A percentile compares a stretch with the other conserved stretches of the same genome.
Conservation (phyloP, 2,888 invertebrate genomes). For the Lacanobia wlatinum region DNA sequence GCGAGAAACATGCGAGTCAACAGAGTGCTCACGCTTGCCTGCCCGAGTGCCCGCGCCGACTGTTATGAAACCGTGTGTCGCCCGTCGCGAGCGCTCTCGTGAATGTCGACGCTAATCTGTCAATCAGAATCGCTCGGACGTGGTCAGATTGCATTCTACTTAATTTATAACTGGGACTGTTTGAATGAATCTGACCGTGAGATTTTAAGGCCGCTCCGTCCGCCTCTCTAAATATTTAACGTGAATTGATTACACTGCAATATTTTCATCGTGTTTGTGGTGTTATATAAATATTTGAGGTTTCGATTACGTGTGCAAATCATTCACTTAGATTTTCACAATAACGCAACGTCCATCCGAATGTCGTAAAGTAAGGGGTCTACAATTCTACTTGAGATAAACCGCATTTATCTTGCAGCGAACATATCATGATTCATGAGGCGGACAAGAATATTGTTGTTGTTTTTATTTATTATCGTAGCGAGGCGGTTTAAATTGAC, state of each 20-base stretch:
- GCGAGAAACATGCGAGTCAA: conserved; percentile 89
- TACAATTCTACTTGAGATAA: conserved; percentile 32
- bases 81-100: conserved; percentile 44
- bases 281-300: conserved; percentile 37
- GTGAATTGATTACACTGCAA: conserved; percentile 45
- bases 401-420: conserved; percentile 25
- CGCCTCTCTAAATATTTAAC: conserved; percentile 43
- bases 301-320: conserved; percentile 41
- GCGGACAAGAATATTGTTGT: conserved; percentile 53
- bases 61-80: conserved; percentile 70
- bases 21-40: conserved; percentile 73
- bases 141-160: conserved; percentile 50
- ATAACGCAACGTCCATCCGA: conserved; percentile 19
- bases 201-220: conserved; percentile 32
- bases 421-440: conserved; percentile 52
- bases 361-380: conserved; percentile 12
- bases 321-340: conserved; percentile 33
- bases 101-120: conserved; percentile 77
- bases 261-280: conserved; percentile 37
- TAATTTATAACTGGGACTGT: conserved; percentile 52
- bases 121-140: conserved; percentile 72
- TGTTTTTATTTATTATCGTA: conserved; percentile 67
- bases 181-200: conserved; percentile 58
- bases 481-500: conserved; percentile 78
- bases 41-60: conserved; percentile 62